These are phyloP conservation scores for Thinocorus orbignyianus DNA, from an alignment of 2,113 vertebrate genomes.

Conservation along the genomic window DNA sequence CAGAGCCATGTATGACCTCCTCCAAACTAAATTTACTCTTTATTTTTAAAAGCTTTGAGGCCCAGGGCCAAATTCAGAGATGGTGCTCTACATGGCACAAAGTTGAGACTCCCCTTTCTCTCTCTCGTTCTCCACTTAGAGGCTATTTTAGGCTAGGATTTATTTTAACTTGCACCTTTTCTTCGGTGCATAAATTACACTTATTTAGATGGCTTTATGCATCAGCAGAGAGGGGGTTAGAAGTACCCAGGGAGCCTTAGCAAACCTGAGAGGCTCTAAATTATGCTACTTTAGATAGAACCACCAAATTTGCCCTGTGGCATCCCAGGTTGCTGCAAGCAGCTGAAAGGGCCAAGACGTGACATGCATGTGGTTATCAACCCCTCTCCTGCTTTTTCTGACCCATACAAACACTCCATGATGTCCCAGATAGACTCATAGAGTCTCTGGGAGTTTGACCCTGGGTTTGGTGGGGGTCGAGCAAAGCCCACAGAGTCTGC, in stretches of 20 bases:
- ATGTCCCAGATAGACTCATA: not conserved
- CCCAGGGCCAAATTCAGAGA: constrained; percentile 7
- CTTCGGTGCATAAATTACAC: constrained; percentile 43
- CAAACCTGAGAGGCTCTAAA: not conserved
- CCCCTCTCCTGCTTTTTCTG: not conserved
- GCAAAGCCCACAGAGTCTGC: not conserved
- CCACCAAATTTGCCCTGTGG: not conserved
- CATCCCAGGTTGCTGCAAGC: not conserved
- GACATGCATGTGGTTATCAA: not conserved
- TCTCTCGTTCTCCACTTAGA: not conserved
- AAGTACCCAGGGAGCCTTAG: not conserved
- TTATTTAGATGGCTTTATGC: constrained; percentile 11
- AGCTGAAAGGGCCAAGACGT: fast-evolving
- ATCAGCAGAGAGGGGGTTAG: not conserved
- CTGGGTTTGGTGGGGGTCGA: not conserved
- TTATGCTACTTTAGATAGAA: not conserved
- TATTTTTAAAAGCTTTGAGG: not conserved
- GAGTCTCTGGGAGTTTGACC: not conserved
- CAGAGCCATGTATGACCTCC: not conserved
- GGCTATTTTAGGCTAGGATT: constrained; percentile 3
- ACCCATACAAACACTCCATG: fast-evolving
- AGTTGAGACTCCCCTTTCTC: not conserved
- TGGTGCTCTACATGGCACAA: not conserved
- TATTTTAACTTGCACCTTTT: constrained; percentile 29
- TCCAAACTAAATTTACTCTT: not conserved